Base-by-base conservation (phyloP, 2,113 vertebrate species). In the Actinemys pallida region DNA sequence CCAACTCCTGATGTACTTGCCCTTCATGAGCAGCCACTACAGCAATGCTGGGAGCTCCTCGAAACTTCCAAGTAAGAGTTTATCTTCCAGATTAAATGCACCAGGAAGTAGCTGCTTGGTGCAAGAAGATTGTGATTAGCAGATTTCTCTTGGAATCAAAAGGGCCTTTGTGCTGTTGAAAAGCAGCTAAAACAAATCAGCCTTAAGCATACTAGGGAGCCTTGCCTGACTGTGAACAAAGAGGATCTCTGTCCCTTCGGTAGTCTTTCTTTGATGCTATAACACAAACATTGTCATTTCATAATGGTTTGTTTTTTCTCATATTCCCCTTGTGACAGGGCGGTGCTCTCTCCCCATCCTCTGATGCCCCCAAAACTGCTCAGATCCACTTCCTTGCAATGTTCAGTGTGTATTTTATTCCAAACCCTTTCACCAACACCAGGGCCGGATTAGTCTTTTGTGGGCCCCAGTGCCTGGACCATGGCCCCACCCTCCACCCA, bases 211-310 rank as follows among this genome's bases (percentile, higher is more conserved):
- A 69, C 80, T 52, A 85, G 47, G 65, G 42, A 72, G 17, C 52
- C 56, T 88, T 79, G 81, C n/a, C 81, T 87, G 57, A n/a, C 31
- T 49, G 50, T n/a, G 42, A 84, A 92, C 86, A 84, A 92, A 92
- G 91, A 62, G 45, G 35, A 84, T 54, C 56, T 80, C 54, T 80
- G 69, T 25, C 29, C 47, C n/a, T 57, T 54, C 35, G 31, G 29
- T 49, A 79, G 57, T n/a, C 29, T 83, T 62, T 92, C 13, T 27
- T 87, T 80, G n/a, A 59, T 80, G 39, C 57, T 11, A 79, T 79
- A 87, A 76, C 50, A 88, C 79, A 91, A 29, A 62, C 75, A 47
- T 10, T 5, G 20, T 88, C 17, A 79, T 39, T 29, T 47, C 31
- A 42, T 47, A 83, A 62, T 52, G 10, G 9, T 22, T 88, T 84